phyloP scores from a whole-genome alignment of 2,113 vertebrate species.

The Peromyscus leucopus region DNA sequence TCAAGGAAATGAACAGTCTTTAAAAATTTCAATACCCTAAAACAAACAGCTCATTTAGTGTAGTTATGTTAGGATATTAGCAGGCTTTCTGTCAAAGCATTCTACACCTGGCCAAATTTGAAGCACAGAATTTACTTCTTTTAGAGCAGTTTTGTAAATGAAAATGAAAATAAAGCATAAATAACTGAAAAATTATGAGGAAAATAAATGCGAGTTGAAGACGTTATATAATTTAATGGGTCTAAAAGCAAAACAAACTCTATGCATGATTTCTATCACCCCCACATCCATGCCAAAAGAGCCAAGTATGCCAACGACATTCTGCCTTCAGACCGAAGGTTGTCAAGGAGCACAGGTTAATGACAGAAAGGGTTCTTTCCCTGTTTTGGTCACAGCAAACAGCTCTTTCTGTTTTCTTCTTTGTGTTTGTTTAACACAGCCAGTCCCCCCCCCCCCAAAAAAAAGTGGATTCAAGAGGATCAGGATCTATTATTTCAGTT shows the following conservation, averaged over 20 bases:
- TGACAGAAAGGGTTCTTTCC: background rate
- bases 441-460: background rate
- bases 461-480: background rate
- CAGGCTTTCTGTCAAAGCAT: conserved; percentile 36
- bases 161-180: conserved; percentile 21
- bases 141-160: background rate
- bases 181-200: background rate
- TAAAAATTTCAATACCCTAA: conserved; percentile 19
- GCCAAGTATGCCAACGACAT: background rate
- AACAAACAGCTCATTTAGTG: conserved; percentile 37
- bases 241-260: background rate
- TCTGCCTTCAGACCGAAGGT: background rate
- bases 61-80: background rate
- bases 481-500: background rate
- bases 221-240: background rate
- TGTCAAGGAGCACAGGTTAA: background rate
- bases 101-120: background rate
- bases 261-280: background rate
- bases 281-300: background rate
- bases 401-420: background rate
- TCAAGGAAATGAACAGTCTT: conserved; percentile 44
- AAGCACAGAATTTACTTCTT: background rate
- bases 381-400: background rate
- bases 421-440: background rate
- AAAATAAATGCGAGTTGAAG: conserved; percentile 19